Percentiles rank a stretch among this genome's conserved stretches.
These are phyloP conservation scores for Orchestia grillus DNA, from an alignment of 1,140 invertebrate genomes.

Conservation along the genomic window DNA sequence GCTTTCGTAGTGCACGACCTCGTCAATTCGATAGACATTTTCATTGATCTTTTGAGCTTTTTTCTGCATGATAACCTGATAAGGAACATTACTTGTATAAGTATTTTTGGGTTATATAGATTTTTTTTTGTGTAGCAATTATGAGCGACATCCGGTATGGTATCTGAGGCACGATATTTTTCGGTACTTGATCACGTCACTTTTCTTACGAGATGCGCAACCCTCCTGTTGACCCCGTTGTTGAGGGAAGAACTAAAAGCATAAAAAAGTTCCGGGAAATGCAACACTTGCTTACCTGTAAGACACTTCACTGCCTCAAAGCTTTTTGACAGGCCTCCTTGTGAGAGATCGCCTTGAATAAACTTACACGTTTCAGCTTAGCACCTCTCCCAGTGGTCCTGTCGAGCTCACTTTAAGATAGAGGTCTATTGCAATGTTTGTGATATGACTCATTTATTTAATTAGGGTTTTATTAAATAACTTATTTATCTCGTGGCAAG, in stretches of 20 bases:
- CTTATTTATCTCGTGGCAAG: no score
- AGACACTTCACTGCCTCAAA: not conserved
- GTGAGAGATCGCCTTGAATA: not conserved
- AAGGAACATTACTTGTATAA: no score
- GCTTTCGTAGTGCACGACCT: no score
- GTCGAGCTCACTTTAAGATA: not conserved
- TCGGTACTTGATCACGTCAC: not conserved
- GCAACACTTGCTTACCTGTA: not conserved
- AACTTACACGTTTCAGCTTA: not conserved
- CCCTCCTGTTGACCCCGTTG: no score
- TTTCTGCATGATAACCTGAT: no score
- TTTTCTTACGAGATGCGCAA: not conserved
- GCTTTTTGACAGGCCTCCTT: not conserved
- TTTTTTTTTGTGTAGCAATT: no score
- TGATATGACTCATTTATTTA: no score
- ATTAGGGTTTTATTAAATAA: no score
- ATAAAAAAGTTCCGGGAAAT: not conserved
- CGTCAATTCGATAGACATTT: no score
- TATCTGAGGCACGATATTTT: not conserved
- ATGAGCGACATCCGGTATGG: not conserved
- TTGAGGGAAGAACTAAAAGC: not conserved
- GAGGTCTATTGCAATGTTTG: not conserved
- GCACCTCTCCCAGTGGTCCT: not conserved
- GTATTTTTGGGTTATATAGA: no score
- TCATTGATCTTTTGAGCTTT: no score